Base-by-base conservation (phyloP, 2,888 invertebrate species). In the Heliothis peltigera region DNA sequence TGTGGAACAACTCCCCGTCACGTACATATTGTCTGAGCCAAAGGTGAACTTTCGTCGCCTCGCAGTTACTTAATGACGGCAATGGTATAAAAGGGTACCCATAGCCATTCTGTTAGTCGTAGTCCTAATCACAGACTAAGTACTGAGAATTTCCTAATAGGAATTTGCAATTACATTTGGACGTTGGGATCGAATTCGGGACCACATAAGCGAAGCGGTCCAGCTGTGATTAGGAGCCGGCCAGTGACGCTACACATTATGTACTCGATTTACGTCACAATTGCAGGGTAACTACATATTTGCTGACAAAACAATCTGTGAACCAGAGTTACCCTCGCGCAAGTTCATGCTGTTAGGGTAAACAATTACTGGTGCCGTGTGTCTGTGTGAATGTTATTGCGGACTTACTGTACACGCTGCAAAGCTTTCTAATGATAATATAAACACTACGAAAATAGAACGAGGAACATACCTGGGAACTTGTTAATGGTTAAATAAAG, bases 141-240 rank as follows among this genome's bases (percentile, higher is more conserved):
- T 62, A 62, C 70, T 51, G 70, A 49, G 75, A 70, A 69, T 75
- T 75, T 71, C 70, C 54, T 59, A 73, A 73, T 59, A 67, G 59
- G 59, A 59, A 73, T 74, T 70, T 51, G 59, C 56, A 69, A 75
- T 71, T 71, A 75, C 70, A 75, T 62, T 71, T 57, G 44, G 46
- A 51, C 46, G 25, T 53, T 56, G 54, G 42, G 57, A 62, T 75
- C 70, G 75, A 62, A 62, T 75, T 46, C 62, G 19, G 70, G 62
- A 62, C 75, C 53, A 62, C 57, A 53, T 49, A 62, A 43, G 49
- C 52, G 55, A 25, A 42, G 21, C 21, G 21, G 49, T 42, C 12
- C 25, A 39, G 59, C 54, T 28, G 57, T 62, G 70, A 75, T 71
- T 75, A 71, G 60, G 56, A 17, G 8, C 12, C 32, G 49, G 15